A percentile compares a stretch with the other conserved stretches of the same genome.
Evolutionary conservation across 2,113 vertebrate genomes (phyloP).

Genomic region (Amphiprion percula): DNA sequence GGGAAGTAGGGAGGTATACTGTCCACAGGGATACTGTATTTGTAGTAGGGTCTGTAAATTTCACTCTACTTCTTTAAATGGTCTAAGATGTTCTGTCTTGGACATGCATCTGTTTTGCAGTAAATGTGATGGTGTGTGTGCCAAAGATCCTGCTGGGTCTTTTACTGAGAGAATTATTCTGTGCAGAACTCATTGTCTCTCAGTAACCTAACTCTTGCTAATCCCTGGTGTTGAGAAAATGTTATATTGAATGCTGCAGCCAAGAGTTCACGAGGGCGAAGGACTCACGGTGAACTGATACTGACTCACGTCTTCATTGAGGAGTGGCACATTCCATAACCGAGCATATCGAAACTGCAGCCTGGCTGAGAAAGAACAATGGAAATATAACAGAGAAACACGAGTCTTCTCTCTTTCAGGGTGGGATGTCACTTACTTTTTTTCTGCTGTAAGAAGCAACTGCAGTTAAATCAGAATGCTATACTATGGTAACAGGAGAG

Average conservation of each 20-base stretch:
- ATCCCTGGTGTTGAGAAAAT: conserved; percentile 65
- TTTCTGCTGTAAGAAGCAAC: not conserved
- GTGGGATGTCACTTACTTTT: conserved; percentile 3
- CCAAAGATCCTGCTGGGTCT: conserved; percentile 28
- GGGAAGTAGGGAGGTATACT: not conserved
- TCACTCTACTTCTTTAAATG: conserved; percentile 24
- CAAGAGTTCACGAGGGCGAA: conserved; percentile 36
- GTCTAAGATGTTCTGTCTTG: conserved; percentile 22
- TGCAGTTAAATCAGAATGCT: conserved; percentile 23
- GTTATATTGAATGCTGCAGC: conserved; percentile 42
- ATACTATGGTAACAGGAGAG: not conserved
- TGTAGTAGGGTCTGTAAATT: conserved; percentile 15
- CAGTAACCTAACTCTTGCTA: conserved; percentile 69
- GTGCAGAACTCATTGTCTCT: conserved; percentile 47
- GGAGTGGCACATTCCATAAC: conserved; percentile 78
- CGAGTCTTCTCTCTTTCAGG: conserved; percentile 27
- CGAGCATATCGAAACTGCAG: conserved; percentile 46
- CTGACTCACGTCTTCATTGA: conserved; percentile 50
- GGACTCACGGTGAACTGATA: conserved; percentile 35
- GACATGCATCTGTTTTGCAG: conserved; percentile 25
- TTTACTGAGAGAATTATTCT: conserved; percentile 30
- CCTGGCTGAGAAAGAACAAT: conserved; percentile 21
- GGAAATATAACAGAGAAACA: conserved; percentile 26
- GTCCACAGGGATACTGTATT: not conserved
- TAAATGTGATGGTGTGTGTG: conserved; percentile 12